A percentile compares a stretch with the other conserved stretches of the same genome.
Evolutionary conservation across 2,113 vertebrate genomes (phyloP).

Genomic region (Callopanchax toddi): DNA sequence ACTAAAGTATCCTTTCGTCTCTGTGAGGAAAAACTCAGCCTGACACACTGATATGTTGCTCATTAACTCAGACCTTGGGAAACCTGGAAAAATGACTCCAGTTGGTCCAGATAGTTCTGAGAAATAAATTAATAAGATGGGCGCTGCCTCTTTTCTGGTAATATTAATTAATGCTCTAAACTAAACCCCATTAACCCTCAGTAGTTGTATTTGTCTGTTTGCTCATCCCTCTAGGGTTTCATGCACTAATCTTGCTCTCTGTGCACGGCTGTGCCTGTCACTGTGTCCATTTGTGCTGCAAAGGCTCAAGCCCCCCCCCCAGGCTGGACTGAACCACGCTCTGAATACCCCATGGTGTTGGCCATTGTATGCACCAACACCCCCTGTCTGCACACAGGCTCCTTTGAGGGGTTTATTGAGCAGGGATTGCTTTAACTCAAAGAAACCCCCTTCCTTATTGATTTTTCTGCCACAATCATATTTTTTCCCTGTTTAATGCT

Average conservation of each 20-base stretch:
- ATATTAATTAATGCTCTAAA: too few species aligned
- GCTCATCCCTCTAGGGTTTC: not conserved
- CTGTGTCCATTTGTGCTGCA: conserved; percentile 28
- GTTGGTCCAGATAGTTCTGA: too few species aligned
- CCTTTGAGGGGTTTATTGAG: conserved; percentile 51
- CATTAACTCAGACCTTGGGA: too few species aligned
- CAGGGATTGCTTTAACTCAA: conserved; percentile 38
- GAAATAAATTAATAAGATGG: too few species aligned
- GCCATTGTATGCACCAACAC: conserved; percentile 55
- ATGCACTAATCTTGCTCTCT: not conserved
- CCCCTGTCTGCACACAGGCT: conserved; percentile 35
- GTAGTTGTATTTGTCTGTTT: not conserved
- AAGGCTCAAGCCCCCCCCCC: conserved; percentile 35
- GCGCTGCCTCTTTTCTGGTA: too few species aligned
- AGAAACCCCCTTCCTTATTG: conserved; percentile 24
- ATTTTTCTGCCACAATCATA: conserved; percentile 30
- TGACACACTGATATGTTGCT: too few species aligned
- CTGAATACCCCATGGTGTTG: conserved; percentile 54
- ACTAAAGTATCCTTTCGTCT: too few species aligned
- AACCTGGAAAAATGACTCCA: too few species aligned
- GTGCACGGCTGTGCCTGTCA: conserved; percentile 59
- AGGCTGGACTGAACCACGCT: conserved; percentile 13
- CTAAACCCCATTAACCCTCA: not conserved
- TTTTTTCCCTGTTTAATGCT: not conserved
- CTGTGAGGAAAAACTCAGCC: too few species aligned